Evolutionary conservation across 2,797 vertebrate genomes (phyloP), one percentile per base, ranked within the genome.

Genomic region (Sebastolobus alascanus): DNA sequence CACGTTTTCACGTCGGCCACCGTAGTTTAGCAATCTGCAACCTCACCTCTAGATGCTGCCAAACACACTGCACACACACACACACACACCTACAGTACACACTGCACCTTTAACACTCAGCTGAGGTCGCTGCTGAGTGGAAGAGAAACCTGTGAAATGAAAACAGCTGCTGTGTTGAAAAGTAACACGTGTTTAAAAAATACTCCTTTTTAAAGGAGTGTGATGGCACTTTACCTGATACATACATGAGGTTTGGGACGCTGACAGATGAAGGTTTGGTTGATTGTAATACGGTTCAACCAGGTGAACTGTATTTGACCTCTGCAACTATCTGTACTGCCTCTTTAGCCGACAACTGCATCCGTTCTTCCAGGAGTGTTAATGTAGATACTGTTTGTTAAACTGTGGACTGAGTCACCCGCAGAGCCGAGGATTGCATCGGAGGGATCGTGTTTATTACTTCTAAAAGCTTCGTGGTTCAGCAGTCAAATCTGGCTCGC

Each of bases 141-240:
- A 22, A 4, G n/a, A 55, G 12, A 29, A 52, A 31, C 31, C 8
- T 37, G 29, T 52, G 55, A 68, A 68, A 40, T 4, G 7, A 54
- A 65, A 59, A 40, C 37, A 68, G 64, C 22, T 74, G 70, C 37
- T 75, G 38, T 61, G 76, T 71, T 63, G 43, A 67, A 66, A 71
- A 79, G 73, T 72, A 72, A 31, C 10, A 35, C 37, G 1, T 3
- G 22, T 67, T 16, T 43, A 10, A 22, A 77, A 67, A 58, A 46
- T 25, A 52, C 40, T 65, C 9, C 5, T 14, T 46, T 33, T 54
- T 1, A 9, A 46, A 54, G 31, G n/a, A 22, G 50, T 31, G 43
- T 37, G 27, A 73, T 10, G 67, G 72, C 82, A 84, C 82, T 84
- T 87, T 70, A 82, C 58, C 14, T 14, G 46, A 67, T 29, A 60